Evolutionary conservation across 2,888 invertebrate species (phyloP).

Genomic region (Pyrrhosoma nymphula): DNA sequence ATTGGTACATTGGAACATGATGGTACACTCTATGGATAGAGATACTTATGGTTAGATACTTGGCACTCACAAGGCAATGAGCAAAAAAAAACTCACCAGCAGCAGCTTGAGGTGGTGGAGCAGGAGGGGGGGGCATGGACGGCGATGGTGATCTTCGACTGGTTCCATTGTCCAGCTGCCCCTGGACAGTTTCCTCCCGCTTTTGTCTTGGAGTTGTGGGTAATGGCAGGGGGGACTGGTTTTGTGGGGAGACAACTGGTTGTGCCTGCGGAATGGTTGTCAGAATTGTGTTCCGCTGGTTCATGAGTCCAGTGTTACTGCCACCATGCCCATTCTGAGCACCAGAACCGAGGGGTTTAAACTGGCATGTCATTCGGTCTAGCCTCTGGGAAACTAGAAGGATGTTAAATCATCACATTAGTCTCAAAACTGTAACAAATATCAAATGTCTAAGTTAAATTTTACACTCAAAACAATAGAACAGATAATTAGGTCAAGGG

Average conservation of each 20-base stretch:
- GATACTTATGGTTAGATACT: too few species aligned
- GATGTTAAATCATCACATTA: not conserved
- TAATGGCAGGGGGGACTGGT: not conserved
- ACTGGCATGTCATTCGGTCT: conserved; percentile 23
- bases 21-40: too few species aligned
- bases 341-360: conserved; percentile 45
- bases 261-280: not conserved
- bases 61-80: too few species aligned
- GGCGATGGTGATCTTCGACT: conserved; percentile 42
- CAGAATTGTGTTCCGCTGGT: not conserved
- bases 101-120: conserved; percentile 20
- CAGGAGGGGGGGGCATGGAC: conserved; percentile 57
- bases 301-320: not conserved
- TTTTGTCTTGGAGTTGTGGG: not conserved
- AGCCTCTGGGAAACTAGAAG: conserved; percentile 8
- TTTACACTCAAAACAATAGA: not conserved
- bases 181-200: not conserved
- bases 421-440: not conserved
- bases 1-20: too few species aligned
- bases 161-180: conserved; percentile 44
- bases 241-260: not conserved
- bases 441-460: not conserved
- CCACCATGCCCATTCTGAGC: conserved; percentile 61
- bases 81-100: not conserved
- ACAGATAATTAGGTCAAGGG: not conserved